Evolutionary conservation across 1,140 invertebrate genomes (phyloP).

Genomic region (Diabrotica virgifera): DNA sequence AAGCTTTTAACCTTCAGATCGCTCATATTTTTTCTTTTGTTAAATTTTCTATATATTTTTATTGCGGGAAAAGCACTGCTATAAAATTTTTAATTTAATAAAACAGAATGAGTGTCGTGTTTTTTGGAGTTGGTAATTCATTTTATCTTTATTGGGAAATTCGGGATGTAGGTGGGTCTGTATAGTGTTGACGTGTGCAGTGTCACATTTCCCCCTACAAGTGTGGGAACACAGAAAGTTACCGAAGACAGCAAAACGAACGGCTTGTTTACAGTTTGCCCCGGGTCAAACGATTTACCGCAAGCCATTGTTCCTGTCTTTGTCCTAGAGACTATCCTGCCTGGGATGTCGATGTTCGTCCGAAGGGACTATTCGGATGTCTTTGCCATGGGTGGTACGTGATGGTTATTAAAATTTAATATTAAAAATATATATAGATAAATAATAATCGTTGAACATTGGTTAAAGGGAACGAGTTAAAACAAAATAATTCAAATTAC

Average conservation of each 20-base stretch:
- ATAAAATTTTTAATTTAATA: slow-evolving; percentile 17
- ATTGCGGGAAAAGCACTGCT: neutral
- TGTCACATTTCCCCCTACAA: slow-evolving; percentile 7
- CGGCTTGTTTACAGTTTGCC: slow-evolving; percentile 21
- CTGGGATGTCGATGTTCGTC: slow-evolving; percentile 4
- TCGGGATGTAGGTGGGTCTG: neutral
- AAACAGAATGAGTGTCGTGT: slow-evolving; percentile 9
- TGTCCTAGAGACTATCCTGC: neutral
- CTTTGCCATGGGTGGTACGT: neutral
- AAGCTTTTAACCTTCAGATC: too few species aligned
- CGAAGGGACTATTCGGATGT: slow-evolving; percentile 16
- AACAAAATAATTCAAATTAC: too few species aligned
- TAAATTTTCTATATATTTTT: too few species aligned
- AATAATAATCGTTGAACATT: too few species aligned
- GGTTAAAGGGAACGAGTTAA: too few species aligned
- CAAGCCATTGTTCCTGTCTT: slow-evolving; percentile 15
- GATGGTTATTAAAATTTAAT: too few species aligned
- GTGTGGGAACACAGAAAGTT: slow-evolving; percentile 19
- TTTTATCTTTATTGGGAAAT: slow-evolving; percentile 12
- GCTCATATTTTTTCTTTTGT: too few species aligned
- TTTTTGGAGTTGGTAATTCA: slow-evolving; percentile 13
- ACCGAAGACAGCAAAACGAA: slow-evolving; percentile 20
- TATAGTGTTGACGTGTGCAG: slow-evolving; percentile 18
- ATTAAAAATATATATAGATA: too few species aligned
- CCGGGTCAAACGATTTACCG: slow-evolving; percentile 15